These are phyloP conservation scores for Pristionchus arcanus DNA, from an alignment of 2,888 invertebrate species.

Conservation along the genomic window DNA sequence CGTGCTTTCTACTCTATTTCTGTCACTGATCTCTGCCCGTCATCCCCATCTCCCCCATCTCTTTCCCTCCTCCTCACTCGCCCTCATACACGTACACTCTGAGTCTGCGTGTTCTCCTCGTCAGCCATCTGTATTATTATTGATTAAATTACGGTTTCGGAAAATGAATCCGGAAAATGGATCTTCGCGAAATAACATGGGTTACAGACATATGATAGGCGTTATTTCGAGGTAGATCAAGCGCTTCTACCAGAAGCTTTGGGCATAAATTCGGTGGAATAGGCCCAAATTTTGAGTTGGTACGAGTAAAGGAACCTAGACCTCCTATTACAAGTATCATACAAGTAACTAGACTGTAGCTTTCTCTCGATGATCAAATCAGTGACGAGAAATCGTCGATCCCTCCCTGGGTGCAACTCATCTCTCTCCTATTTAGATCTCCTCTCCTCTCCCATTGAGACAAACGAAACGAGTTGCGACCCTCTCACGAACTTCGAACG, in stretches of 20 bases:
- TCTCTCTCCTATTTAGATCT: background rate
- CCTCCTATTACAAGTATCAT: too few relatives aligned
- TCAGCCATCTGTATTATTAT: conserved; percentile 31
- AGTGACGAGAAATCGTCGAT: background rate
- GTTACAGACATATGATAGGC: background rate
- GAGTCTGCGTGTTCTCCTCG: conserved; percentile 30
- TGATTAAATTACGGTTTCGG: too few relatives aligned
- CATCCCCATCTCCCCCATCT: background rate
- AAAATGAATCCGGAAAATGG: background rate
- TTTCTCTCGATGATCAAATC: background rate
- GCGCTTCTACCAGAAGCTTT: too few relatives aligned
- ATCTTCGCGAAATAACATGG: background rate
- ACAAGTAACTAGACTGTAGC: conserved; percentile 9
- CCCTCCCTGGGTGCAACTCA: conserved; percentile 25
- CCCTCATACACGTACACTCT: conserved; percentile 7
- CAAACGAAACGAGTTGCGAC: conserved; percentile 9
- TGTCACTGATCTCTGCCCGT: background rate
- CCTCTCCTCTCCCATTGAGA: background rate
- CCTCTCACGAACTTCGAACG: conserved; percentile 39
- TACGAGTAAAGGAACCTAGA: too few relatives aligned
- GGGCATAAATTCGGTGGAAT: too few relatives aligned
- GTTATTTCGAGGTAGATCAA: too few relatives aligned
- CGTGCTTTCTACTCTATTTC: background rate
- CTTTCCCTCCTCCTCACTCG: background rate
- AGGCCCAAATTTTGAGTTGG: too few relatives aligned